Evolutionary conservation across 2,888 invertebrate genomes (phyloP), one percentile per base, ranked within the genome.

Genomic region (Glaucopsyche alexis): DNA sequence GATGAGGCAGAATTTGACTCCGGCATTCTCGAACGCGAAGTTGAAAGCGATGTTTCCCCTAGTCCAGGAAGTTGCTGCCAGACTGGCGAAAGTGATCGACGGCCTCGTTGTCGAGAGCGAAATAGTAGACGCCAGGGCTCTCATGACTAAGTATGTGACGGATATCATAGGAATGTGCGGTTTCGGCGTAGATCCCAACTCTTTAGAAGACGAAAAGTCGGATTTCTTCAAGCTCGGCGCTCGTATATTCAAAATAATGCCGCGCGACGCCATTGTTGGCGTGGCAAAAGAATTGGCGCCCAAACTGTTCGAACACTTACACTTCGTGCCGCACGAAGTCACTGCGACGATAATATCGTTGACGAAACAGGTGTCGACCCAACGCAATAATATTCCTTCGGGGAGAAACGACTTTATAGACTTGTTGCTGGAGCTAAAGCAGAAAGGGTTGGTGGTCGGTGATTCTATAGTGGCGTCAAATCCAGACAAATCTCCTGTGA

Each of bases 1-100:
- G 9, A 73, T 87, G 14, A 82, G 90, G 0, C 86, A 89, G 73
- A 83, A 85, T 7, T 71, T 90, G 16, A 89, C 90, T n/a, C 81
- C 89, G 0, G 85, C 89, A 0, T 91, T 91, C 74, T 90, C 90
- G 0, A 86, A 84, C 0, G 85, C 86, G 3, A 89, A 90, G 74
- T 76, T 91, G 47, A 87, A 85, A 74, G 84, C 79, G 6, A 91
- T 90, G 91, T 91, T 88, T 67, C 91, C 90, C 2, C 78, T 91
- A 38, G 81, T 91, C 2, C 81, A 87, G 40, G 80, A 84, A 14
- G 86, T 89, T 71, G 84, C 91, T 0, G 84, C 87, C 70, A 88
- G 86, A 74, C 75, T 89, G 47, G 81, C 85, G 19, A 66, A 40
- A 0, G 76, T 83, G 0, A 60, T 60, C 29, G 77, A 74, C 0